Percentiles rank a stretch among this genome's conserved stretches.
Evolutionary conservation across 2,797 vertebrate genomes (phyloP).

Genomic region (Peromyscus eremicus): DNA sequence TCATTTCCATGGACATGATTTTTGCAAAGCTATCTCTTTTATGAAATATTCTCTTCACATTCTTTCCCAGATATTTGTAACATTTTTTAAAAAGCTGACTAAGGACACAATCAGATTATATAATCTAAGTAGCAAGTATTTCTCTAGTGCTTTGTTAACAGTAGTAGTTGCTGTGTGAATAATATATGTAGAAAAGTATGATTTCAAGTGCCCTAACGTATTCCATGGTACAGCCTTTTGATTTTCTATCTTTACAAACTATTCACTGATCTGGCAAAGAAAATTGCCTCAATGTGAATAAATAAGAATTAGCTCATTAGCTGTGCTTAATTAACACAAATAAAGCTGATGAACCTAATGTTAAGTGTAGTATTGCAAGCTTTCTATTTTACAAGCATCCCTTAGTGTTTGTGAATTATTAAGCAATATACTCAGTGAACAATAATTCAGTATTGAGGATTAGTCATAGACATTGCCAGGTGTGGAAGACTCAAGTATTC

Average conservation of each 20-base stretch:
- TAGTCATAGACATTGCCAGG: neutral
- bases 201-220: neutral
- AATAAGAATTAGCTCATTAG: slow-evolving; percentile 76
- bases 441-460: neutral
- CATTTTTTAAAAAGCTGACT: neutral
- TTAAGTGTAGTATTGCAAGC: slow-evolving; percentile 20
- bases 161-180: neutral
- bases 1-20: neutral
- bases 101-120: neutral
- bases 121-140: neutral
- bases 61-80: neutral
- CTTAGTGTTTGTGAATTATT: slow-evolving; percentile 59
- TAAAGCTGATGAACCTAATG: slow-evolving; percentile 57
- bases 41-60: neutral
- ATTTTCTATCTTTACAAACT: slow-evolving; percentile 65
- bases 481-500: neutral
- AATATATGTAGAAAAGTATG: neutral
- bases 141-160: slow-evolving; percentile 16
- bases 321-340: slow-evolving; percentile 74
- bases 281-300: slow-evolving; percentile 65
- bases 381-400: slow-evolving; percentile 51
- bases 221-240: neutral
- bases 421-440: slow-evolving; percentile 46
- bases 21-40: neutral
- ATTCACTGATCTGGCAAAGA: slow-evolving; percentile 62